These are phyloP conservation scores for Sylvia borin DNA, from an alignment of 2,797 vertebrate genomes.

Conservation along the genomic window DNA sequence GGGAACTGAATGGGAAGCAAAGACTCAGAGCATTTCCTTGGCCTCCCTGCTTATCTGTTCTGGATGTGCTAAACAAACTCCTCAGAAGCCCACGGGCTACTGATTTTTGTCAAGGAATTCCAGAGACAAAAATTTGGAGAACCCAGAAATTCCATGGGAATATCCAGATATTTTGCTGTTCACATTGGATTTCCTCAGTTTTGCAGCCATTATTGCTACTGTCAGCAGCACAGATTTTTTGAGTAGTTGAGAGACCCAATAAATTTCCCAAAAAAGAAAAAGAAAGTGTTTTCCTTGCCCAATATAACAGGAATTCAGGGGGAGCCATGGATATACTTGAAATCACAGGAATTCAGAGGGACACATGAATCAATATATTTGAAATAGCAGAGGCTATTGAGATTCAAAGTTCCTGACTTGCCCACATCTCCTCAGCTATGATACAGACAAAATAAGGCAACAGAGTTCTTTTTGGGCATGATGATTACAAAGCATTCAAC, in stretches of 20 bases:
- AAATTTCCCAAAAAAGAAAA: background rate
- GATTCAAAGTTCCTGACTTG: background rate
- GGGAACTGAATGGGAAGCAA: background rate
- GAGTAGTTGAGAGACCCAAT: background rate
- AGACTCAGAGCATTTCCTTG: background rate
- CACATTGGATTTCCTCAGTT: background rate
- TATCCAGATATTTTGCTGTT: background rate
- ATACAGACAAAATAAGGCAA: background rate
- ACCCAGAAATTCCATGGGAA: background rate
- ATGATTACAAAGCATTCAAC: background rate
- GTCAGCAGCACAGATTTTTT: background rate
- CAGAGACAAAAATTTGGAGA: background rate
- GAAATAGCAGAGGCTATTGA: background rate
- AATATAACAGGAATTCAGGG: background rate
- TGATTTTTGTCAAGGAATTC: background rate
- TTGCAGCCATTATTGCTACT: background rate
- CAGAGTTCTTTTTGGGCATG: background rate
- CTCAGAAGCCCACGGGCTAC: background rate
- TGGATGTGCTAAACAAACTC: background rate
- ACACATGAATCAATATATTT: background rate
- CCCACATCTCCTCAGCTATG: fast-evolving
- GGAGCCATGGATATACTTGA: background rate
- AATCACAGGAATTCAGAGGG: background rate
- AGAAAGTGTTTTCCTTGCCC: background rate
- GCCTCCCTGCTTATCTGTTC: background rate